phyloP scores from a whole-genome alignment of 2,797 vertebrate genomes.

The Smutsia gigantea region DNA sequence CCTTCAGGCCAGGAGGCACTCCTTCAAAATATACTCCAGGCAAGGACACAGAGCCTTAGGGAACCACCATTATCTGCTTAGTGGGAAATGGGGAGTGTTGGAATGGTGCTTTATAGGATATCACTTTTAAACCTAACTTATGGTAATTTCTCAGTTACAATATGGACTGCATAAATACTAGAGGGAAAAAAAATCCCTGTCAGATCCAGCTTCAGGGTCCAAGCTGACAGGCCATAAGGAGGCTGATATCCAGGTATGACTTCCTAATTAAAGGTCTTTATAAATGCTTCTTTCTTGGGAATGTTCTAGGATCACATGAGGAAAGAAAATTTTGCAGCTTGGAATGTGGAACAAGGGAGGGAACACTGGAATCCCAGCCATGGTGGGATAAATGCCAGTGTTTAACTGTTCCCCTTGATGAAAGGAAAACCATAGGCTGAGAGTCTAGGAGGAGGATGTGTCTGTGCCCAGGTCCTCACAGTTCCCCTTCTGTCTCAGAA shows the following conservation, averaged over 20 bases:
- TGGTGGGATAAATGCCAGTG: not conserved
- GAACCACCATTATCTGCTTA: not conserved
- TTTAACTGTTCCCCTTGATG: not conserved
- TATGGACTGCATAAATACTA: not conserved
- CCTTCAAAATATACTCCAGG: not conserved
- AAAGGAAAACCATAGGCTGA: not conserved
- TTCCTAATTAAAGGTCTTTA: not conserved
- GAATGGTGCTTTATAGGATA: not conserved
- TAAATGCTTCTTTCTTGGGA: not conserved
- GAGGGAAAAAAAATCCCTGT: not conserved
- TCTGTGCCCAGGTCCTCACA: not conserved
- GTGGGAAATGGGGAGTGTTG: not conserved
- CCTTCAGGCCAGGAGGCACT: not conserved
- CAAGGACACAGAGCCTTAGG: not conserved
- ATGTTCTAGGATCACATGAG: not conserved
- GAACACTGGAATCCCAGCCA: not conserved
- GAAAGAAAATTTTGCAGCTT: not conserved
- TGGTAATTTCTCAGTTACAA: not conserved
- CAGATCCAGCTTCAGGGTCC: not conserved
- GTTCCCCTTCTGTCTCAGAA: not conserved
- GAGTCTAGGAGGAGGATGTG: not conserved
- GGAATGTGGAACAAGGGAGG: not conserved
- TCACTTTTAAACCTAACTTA: not conserved
- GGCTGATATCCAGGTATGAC: not conserved
- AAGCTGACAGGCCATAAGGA: not conserved